Conservation (phyloP, 2,888 invertebrate species). For the Dorcus parallelipipedus region DNA sequence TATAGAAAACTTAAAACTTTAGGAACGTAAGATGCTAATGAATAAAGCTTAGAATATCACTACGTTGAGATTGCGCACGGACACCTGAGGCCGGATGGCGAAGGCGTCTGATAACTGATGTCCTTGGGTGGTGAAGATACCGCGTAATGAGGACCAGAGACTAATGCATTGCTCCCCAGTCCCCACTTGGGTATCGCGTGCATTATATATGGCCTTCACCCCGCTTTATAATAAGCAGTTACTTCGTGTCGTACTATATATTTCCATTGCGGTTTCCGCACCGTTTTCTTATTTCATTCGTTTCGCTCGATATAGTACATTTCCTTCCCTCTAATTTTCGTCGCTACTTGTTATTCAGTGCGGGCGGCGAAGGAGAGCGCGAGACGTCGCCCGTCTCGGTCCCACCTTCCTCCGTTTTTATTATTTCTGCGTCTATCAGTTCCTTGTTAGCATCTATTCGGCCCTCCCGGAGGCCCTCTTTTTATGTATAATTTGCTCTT, state of each 20-base stretch:
- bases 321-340: constrained; percentile 35
- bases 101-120: background rate
- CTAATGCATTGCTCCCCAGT: constrained; percentile 35
- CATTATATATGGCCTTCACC: constrained; percentile 12
- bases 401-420: constrained; percentile 33
- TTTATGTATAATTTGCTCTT: constrained; percentile 39
- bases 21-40: constrained; percentile 8
- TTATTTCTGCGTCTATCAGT: constrained; percentile 44
- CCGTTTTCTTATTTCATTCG: constrained; percentile 34
- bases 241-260: constrained; percentile 24
- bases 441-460: constrained; percentile 41
- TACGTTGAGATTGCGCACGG: constrained; percentile 22
- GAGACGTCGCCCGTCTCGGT: constrained; percentile 14
- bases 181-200: constrained; percentile 3
- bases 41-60: constrained; percentile 14
- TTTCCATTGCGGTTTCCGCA: constrained; percentile 29
- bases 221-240: constrained; percentile 29
- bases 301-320: constrained; percentile 36
- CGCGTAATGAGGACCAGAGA: constrained; percentile 25
- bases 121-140: constrained; percentile 15
- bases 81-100: constrained; percentile 25
- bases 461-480: constrained; percentile 29
- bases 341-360: constrained; percentile 22
- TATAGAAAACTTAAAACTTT: too few species aligned
- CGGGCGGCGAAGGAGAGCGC: background rate